These are phyloP conservation scores for Austrofundulus limnaeus DNA, from an alignment of 2,113 vertebrate species.

Conservation along the genomic window DNA sequence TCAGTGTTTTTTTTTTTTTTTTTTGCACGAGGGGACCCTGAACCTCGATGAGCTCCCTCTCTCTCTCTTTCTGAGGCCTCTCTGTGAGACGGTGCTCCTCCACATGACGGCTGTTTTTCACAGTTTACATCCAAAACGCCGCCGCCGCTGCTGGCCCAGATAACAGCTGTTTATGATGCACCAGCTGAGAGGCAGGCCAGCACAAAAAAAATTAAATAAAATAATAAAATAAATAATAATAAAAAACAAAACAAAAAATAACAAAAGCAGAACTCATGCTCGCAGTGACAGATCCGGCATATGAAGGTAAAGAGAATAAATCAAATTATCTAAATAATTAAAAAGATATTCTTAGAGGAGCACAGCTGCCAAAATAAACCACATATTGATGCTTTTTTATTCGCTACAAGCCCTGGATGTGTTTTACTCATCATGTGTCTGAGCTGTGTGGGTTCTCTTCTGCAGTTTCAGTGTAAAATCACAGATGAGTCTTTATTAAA, in stretches of 20 bases:
- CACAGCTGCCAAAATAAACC: background rate
- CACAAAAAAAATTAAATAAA: constrained; percentile 13
- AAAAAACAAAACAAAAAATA: no score
- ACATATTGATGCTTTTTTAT: background rate
- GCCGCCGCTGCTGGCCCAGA: constrained; percentile 40
- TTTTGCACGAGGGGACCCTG: constrained; percentile 21
- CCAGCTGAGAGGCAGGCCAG: constrained; percentile 10
- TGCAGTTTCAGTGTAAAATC: background rate
- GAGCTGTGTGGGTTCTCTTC: background rate
- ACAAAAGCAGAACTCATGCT: constrained; percentile 11
- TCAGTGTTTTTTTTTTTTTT: constrained; percentile 22
- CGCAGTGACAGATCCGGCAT: constrained; percentile 17
- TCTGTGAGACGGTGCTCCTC: constrained; percentile 42
- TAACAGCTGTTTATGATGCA: constrained; percentile 41
- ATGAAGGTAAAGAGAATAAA: constrained; percentile 7
- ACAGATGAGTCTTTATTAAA: background rate
- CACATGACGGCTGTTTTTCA: constrained; percentile 27
- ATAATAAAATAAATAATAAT: no score
- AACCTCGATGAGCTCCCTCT: constrained; percentile 16
- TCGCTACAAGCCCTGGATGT: background rate
- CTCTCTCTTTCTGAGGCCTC: no score
- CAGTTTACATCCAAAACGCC: constrained; percentile 22
- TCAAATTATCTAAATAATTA: constrained; percentile 10
- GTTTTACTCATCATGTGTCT: background rate
- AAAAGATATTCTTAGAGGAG: background rate